These are phyloP conservation scores for Candoia aspera DNA, from an alignment of 2,113 vertebrate species.

Conservation along the genomic window DNA sequence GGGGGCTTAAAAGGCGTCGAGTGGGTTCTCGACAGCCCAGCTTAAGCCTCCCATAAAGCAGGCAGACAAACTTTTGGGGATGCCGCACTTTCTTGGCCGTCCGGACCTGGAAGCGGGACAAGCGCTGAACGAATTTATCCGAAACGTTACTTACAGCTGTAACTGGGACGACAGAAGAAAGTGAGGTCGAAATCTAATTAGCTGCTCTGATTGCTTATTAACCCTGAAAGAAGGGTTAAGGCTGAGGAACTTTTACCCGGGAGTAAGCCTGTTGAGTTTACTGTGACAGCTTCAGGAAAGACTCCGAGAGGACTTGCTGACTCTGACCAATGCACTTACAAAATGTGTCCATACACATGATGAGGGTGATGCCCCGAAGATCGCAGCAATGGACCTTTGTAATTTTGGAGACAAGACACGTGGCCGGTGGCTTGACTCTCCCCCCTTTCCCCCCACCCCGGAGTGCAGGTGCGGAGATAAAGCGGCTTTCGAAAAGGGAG, in stretches of 20 bases:
- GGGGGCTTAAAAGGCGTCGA: background rate
- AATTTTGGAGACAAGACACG: background rate
- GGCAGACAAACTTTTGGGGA: background rate
- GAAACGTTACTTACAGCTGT: background rate
- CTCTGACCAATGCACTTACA: background rate
- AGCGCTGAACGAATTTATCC: background rate
- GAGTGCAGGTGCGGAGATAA: background rate
- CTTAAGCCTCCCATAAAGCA: background rate
- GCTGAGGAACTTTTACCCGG: background rate
- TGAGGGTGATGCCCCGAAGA: background rate
- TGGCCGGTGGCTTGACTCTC: background rate
- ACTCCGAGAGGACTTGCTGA: background rate
- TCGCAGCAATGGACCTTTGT: background rate
- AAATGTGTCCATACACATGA: background rate
- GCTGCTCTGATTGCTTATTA: constrained; percentile 27
- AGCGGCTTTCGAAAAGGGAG: background rate
- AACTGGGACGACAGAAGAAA: background rate
- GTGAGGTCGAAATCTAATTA: background rate
- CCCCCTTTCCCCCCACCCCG: no score
- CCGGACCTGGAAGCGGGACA: background rate
- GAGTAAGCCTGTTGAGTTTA: background rate
- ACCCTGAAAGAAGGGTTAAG: background rate
- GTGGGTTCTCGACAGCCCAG: background rate
- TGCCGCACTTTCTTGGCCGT: background rate
- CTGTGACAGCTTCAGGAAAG: no score